Evolutionary conservation across 2,113 vertebrate genomes (phyloP).

Genomic region (Mungos mungo): DNA sequence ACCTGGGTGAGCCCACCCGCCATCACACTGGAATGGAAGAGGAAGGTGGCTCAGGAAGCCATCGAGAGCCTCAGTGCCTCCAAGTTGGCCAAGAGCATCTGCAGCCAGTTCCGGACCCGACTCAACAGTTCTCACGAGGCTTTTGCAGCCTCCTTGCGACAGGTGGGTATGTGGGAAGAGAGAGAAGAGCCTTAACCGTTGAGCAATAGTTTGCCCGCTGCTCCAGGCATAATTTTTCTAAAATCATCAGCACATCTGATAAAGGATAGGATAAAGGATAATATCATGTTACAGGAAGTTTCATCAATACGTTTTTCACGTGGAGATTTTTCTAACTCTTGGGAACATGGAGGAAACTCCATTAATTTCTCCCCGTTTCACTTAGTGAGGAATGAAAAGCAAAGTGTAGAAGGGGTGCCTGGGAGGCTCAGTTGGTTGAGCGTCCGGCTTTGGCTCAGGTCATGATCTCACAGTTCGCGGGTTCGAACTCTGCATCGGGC

Average conservation of each 20-base stretch:
- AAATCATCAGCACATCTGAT: background rate
- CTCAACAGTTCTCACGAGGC: conserved; percentile 98
- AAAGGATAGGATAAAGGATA: no score
- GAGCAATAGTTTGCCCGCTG: background rate
- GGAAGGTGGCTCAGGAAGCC: conserved; percentile 97
- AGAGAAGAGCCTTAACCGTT: background rate
- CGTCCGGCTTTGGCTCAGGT: no score
- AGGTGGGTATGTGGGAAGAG: conserved; percentile 84
- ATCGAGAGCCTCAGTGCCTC: conserved; percentile 98
- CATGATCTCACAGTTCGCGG: no score
- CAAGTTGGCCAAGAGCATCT: conserved; percentile 97
- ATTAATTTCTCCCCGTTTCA: conserved; percentile 47
- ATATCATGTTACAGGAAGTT: background rate
- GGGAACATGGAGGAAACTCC: background rate
- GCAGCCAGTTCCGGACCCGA: conserved; percentile 96
- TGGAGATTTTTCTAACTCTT: conserved; percentile 40
- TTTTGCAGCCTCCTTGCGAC: conserved; percentile 95
- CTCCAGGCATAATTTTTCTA: background rate
- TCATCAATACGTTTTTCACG: background rate
- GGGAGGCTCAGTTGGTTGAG: no score
- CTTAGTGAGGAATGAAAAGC: background rate
- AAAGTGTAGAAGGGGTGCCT: background rate
- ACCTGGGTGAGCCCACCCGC: conserved; percentile 96
- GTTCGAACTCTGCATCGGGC: no score
- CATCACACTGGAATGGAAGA: conserved; percentile 95